These are phyloP conservation scores for Syncerus caffer DNA, from an alignment of 2,797 vertebrate genomes.

Conservation along the genomic window DNA sequence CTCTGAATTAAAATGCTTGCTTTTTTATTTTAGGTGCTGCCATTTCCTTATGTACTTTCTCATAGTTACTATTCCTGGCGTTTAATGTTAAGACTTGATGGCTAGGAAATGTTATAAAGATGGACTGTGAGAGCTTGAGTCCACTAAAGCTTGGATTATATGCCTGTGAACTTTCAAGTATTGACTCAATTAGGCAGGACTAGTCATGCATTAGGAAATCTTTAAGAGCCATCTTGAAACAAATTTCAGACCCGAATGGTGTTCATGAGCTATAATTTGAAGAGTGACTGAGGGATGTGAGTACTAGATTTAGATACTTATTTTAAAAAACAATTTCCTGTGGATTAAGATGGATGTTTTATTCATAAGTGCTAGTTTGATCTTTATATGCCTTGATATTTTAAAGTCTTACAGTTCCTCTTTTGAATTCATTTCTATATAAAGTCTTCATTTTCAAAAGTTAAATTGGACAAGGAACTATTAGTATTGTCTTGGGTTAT, in stretches of 20 bases:
- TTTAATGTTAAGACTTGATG: neutral
- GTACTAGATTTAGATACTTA: constrained; percentile 44
- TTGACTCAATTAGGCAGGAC: constrained; percentile 1
- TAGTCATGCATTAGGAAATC: neutral
- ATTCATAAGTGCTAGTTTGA: constrained; percentile 46
- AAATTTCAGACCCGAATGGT: neutral
- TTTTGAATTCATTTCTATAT: constrained; percentile 15
- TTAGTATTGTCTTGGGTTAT: neutral
- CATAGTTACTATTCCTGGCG: neutral
- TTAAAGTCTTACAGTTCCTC: neutral
- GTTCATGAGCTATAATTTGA: constrained; percentile 13
- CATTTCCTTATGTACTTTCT: neutral
- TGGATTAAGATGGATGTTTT: constrained; percentile 62
- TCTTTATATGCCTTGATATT: constrained; percentile 44
- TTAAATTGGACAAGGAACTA: neutral
- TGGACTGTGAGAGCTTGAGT: neutral
- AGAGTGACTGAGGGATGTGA: constrained; percentile 6
- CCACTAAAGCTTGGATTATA: neutral
- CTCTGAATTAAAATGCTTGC: neutral
- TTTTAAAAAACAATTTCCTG: constrained; percentile 17
- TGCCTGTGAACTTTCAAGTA: constrained; percentile 2
- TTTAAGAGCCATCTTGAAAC: constrained; percentile 2
- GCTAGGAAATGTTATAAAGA: neutral
- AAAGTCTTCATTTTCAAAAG: constrained; percentile 19
- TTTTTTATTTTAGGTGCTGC: neutral